Percentiles rank a stretch among this genome's conserved stretches.
These are phyloP conservation scores for Geotrupes spiniger DNA, from an alignment of 2,888 invertebrate species.

Conservation along the genomic window DNA sequence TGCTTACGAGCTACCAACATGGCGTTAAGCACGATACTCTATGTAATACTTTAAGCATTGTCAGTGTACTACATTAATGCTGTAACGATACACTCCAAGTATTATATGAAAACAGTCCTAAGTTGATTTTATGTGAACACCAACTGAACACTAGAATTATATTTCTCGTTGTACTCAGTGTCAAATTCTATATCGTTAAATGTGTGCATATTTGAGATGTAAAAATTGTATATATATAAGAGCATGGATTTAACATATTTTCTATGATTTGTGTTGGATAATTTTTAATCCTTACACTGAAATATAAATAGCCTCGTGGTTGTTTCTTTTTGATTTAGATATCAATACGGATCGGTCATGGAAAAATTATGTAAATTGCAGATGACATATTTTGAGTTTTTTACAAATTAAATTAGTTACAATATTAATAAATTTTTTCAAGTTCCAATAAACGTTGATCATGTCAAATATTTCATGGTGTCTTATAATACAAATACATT, in stretches of 20 bases:
- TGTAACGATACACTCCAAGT: not conserved
- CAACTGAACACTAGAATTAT: conserved; percentile 38
- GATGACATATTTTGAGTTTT: too few species aligned
- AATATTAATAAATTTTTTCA: too few species aligned
- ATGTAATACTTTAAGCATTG: too few species aligned
- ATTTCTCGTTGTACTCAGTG: conserved; percentile 44
- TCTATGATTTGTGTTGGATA: conserved; percentile 27
- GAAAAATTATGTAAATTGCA: too few species aligned
- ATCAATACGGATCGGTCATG: too few species aligned
- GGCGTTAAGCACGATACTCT: not conserved
- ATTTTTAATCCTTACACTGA: conserved; percentile 21
- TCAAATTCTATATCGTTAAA: conserved; percentile 44
- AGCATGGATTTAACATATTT: conserved; percentile 16
- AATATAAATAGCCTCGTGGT: conserved; percentile 29
- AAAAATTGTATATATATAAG: conserved; percentile 29
- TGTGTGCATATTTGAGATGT: conserved; percentile 37
- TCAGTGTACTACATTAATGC: not conserved
- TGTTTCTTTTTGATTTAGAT: conserved; percentile 6
- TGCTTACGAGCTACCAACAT: conserved; percentile 4
- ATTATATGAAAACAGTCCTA: not conserved
- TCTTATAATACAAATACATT: too few species aligned
- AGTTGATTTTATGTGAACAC: conserved; percentile 25
- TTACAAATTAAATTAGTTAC: too few species aligned
- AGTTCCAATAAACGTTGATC: too few species aligned
- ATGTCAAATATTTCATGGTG: too few species aligned